Base-by-base conservation (phyloP, 2,888 invertebrate genomes). In the Lamellibrachia columna region DNA sequence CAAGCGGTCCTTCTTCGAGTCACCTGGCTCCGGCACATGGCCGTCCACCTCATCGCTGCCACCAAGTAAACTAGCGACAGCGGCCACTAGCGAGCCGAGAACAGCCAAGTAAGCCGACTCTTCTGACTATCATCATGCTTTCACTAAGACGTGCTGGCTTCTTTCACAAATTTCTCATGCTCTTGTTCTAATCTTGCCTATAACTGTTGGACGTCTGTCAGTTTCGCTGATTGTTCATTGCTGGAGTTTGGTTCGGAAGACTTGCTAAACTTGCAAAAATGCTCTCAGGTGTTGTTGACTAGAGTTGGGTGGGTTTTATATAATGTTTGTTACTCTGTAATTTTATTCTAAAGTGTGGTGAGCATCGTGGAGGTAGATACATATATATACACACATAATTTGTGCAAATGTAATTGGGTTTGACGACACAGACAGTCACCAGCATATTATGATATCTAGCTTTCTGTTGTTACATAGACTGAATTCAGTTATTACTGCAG, bases 51-150 rank as follows among this genome's bases (percentile, higher is more conserved):
- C 75, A 4, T 75, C 75, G n/a, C 22, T 75, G 75, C 75, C 75
- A 1, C 75, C 15, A 22, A 75, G n/a, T n/a, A 75, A 75, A n/a
- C n/a, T 22, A 3, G 15, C 75, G 15, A 11, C 75, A 15, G 22
- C 75, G 4, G 15, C 75, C 75, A 15, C 75, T 2, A 22, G 75
- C 75, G 75, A 75, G 75, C 75, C 75, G 22, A 75, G 75, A 75
- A 4, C 75, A 75, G 75, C 75, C 75, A 75, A 75, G 75, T 75
- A 75, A 75, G 75, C 75, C 4, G 75, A 75, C 75, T 75, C 15
- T 75, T 75, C 75, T 75, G 75, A 75, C 75, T 75, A 11, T 75
- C 75, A 75, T 75, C 75, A 15, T 75, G 75, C 75, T 75, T 75
- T 75, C 75, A 15, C 75, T 75, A 75, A 22, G 75, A 55, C 55